These are phyloP conservation scores for Aegithalos caudatus DNA, from an alignment of 2,113 vertebrate species.

Conservation along the genomic window DNA sequence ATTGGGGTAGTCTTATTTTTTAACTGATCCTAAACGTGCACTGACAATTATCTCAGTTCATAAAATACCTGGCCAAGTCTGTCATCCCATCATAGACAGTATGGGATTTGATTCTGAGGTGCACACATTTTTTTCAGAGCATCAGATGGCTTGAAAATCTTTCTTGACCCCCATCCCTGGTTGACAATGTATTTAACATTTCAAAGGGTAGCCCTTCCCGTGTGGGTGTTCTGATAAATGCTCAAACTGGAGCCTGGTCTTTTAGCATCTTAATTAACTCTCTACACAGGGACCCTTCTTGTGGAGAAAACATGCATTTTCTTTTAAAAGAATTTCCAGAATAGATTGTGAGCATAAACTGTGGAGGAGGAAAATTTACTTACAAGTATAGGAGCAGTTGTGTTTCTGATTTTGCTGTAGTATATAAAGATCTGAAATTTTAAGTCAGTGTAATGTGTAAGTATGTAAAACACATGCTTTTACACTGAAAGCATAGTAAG, in stretches of 20 bases:
- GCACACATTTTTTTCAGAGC: neutral
- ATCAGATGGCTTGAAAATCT: neutral
- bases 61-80: neutral
- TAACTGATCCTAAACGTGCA: neutral
- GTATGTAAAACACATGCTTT: neutral
- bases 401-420: neutral
- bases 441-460: neutral
- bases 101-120: neutral
- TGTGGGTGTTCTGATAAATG: neutral
- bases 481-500: neutral
- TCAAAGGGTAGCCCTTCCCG: neutral
- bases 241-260: neutral
- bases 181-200: neutral
- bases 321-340: neutral
- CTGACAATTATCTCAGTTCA: neutral
- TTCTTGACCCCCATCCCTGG: neutral
- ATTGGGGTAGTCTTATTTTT: neutral
- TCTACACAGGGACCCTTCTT: neutral
- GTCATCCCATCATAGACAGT: neutral
- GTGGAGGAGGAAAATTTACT: neutral
- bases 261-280: constrained; percentile 26
- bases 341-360: neutral
- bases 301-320: neutral
- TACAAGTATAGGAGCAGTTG: neutral
- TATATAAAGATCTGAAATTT: neutral